Evolutionary conservation across 2,113 vertebrate species (phyloP).

Genomic region (Pomatostomus ruficeps): DNA sequence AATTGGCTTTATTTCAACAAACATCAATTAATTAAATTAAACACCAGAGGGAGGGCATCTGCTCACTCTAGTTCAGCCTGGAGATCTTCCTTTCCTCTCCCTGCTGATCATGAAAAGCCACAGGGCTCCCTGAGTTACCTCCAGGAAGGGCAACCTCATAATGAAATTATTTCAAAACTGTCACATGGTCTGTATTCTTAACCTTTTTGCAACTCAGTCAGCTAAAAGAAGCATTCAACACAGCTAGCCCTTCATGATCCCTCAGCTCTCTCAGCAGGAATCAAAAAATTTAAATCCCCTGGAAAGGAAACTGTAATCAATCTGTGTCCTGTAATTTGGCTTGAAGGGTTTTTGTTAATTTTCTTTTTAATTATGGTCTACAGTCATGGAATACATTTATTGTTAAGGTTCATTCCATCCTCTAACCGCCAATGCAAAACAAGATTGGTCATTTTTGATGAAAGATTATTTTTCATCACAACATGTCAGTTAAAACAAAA

Average conservation of each 20-base stretch:
- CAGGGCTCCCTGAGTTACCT: not conserved
- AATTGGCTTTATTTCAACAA: constrained; percentile 61
- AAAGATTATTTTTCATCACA: not conserved
- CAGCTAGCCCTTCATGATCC: not conserved
- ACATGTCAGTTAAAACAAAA: not conserved
- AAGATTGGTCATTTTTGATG: not conserved
- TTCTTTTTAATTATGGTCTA: constrained; percentile 17
- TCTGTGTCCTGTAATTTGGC: not conserved
- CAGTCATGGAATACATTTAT: not conserved
- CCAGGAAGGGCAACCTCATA: not conserved
- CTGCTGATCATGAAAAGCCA: not conserved
- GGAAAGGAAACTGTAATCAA: not conserved
- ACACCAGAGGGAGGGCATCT: constrained; percentile 42
- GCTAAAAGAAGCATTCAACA: not conserved
- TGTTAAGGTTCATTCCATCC: not conserved
- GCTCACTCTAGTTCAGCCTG: not conserved
- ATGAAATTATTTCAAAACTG: not conserved
- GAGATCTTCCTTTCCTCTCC: not conserved
- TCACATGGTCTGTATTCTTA: not conserved
- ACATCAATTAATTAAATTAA: constrained; percentile 62
- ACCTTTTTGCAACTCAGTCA: not conserved
- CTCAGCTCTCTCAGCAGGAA: not conserved
- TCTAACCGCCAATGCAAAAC: not conserved
- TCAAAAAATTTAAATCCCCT: not conserved
- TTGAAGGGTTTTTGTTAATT: not conserved